A percentile compares a stretch with the other conserved stretches of the same genome.
Conservation (phyloP, 2,888 invertebrate genomes). For the Eumacrocentrus americanus region DNA sequence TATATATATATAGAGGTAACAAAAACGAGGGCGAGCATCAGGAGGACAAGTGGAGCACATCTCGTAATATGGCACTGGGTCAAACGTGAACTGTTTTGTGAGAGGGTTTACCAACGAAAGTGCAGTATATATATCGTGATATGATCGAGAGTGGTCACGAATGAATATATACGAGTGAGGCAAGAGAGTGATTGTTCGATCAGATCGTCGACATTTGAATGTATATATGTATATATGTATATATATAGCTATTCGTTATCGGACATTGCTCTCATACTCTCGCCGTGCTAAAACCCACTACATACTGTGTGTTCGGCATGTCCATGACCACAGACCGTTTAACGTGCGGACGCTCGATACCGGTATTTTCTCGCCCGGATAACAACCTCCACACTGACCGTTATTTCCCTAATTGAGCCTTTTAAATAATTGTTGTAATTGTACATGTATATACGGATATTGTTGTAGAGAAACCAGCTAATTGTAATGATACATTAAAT, state of each 20-base stretch:
- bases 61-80: constrained; percentile 15
- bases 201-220: background rate
- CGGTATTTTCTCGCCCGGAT: background rate
- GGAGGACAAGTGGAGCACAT: background rate
- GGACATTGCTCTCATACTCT: background rate
- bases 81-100: constrained; percentile 18
- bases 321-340: constrained; percentile 11
- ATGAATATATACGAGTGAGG: constrained; percentile 9
- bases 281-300: background rate
- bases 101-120: background rate
- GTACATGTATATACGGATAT: background rate
- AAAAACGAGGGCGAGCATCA: background rate
- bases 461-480: background rate
- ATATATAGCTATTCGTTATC: constrained; percentile 5
- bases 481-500: background rate
- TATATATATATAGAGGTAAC: background rate
- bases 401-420: background rate
- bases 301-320: constrained; percentile 3
- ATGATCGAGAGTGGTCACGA: constrained; percentile 15
- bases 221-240: background rate
- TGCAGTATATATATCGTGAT: constrained; percentile 4
- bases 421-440: background rate
- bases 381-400: background rate
- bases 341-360: constrained; percentile 3
- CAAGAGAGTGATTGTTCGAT: constrained; percentile 2